Evolutionary conservation across 2,113 vertebrate genomes (phyloP), one percentile per base, ranked within the genome.

Genomic region (Hirundichthys speculiger): DNA sequence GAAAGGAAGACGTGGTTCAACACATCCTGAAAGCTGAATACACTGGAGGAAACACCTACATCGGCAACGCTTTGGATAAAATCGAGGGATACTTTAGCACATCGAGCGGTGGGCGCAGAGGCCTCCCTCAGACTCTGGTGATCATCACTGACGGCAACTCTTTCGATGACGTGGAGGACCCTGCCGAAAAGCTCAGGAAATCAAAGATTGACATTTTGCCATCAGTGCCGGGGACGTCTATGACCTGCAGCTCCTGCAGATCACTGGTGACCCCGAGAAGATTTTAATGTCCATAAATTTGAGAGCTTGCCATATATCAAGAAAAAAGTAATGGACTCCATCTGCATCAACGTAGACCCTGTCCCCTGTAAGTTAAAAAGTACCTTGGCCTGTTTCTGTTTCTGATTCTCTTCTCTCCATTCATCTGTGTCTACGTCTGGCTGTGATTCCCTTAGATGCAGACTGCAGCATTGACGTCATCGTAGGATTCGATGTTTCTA

Each of bases 401-500:
- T 20, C 34, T 15, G 11, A n/a, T n/a, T n/a, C n/a, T n/a, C n/a
- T n/a, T n/a, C n/a, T n/a, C n/a, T n/a, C n/a, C n/a, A n/a, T n/a
- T n/a, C n/a, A n/a, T n/a, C n/a, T n/a, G 22, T 1, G 25, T 27
- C 2, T 30, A 15, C 27, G n/a, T 16, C 2, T 51, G 15, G 6
- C 10, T 51, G 12, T 24, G 13, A 1, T 20, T 12, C 14, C 25
- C 1, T 42, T 20, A 38, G 15, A 61, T 27, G 11, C 67, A 93
- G 94, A 20, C 25, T 96, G 95, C 19, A 15, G 5, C 13, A 39
- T 94, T 21, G 92, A 93, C 54, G 73, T 96, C 73, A 92, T 88
- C 46, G 9, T 95, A 53, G 94, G 90, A 69, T 85, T 95, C 38
- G 94, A 95, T 71, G 88, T 90, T 68, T 93, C 94, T 1, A 69